These are phyloP conservation scores for Taphrorychus bicolor DNA, from an alignment of 2,888 invertebrate genomes.

Conservation along the genomic window DNA sequence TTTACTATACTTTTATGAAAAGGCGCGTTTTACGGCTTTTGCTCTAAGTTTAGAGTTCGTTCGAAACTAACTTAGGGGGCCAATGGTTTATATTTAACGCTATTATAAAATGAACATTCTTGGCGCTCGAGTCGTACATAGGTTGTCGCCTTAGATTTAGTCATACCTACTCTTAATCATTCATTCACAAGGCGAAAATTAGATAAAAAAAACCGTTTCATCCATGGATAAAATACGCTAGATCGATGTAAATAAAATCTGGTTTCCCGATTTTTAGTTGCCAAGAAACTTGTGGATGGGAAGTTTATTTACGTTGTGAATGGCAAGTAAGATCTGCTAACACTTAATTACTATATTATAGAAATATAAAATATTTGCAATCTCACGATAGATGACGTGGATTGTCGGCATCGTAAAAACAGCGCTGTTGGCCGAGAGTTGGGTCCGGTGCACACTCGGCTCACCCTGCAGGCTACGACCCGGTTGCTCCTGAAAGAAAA, in stretches of 20 bases:
- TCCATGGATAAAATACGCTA: too few species aligned
- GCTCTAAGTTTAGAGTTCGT: too few species aligned
- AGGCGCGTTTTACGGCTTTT: not conserved
- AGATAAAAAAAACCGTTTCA: too few species aligned
- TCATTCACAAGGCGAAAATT: too few species aligned
- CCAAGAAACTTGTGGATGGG: not conserved
- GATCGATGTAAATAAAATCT: too few species aligned
- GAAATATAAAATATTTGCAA: constrained; percentile 9
- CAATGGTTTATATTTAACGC: too few species aligned
- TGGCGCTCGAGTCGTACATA: too few species aligned
- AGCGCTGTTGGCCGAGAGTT: constrained; percentile 55
- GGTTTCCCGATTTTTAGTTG: too few species aligned
- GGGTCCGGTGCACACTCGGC: constrained; percentile 59
- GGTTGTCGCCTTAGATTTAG: too few species aligned
- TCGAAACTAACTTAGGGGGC: too few species aligned
- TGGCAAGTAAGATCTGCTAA: not conserved
- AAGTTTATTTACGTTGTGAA: not conserved
- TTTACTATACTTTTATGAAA: not conserved
- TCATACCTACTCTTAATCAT: too few species aligned
- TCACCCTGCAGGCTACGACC: constrained; percentile 70
- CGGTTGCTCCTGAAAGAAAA: constrained; percentile 62
- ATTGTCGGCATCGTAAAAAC: constrained; percentile 49
- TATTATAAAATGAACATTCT: too few species aligned
- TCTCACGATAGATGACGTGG: constrained; percentile 45
- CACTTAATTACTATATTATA: not conserved